Evolutionary conservation across 2,888 invertebrate species (phyloP), one percentile per base, ranked within the genome.

Genomic region (Leucophenga montana): DNA sequence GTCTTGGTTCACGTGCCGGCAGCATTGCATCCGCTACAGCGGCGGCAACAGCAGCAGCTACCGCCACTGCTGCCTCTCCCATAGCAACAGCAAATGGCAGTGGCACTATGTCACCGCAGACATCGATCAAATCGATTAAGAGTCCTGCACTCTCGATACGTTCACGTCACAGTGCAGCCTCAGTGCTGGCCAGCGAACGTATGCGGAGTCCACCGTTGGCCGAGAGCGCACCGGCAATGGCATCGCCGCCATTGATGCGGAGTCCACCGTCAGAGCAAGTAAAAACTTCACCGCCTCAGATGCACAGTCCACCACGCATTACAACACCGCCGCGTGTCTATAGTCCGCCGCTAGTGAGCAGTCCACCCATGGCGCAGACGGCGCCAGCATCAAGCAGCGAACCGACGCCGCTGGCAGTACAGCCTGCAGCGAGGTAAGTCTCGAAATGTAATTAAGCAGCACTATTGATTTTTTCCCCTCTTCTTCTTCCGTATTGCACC

Each of bases 241-340:
- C 86, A 39, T 85, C 86, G 62, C 86, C 86, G 0, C 86, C 86
- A 1, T 48, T 75, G 31, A 81, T 82, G 78, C 85, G 86, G 70
- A 85, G 85, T 61, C 79, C 85, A n/a, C 85, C 86, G 4, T 75
- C 78, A 3, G 74, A 79, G 31, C 46, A 79, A 20, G 70, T 73
- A 65, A 85, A 80, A 67, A 83, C 80, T 72, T 80, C 85, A 18
- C 80, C 82, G 4, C 78, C 73, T 8, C 77, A 80, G 56, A 86
- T 86, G 85, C 85, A 86, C 69, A 86, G 86, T 70, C 86, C 86
- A 48, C 86, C 86, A 6, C 76, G 77, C 57, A 80, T 86, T 8
- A 85, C 85, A 0, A 86, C 85, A 65, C 86, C 86, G 18, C 86
- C 86, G 44, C 78, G 85, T 20, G 80, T 86, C 46, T 86, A 85